These are phyloP conservation scores for Latheticus oryzae DNA, from an alignment of 2,888 invertebrate genomes.

Conservation along the genomic window DNA sequence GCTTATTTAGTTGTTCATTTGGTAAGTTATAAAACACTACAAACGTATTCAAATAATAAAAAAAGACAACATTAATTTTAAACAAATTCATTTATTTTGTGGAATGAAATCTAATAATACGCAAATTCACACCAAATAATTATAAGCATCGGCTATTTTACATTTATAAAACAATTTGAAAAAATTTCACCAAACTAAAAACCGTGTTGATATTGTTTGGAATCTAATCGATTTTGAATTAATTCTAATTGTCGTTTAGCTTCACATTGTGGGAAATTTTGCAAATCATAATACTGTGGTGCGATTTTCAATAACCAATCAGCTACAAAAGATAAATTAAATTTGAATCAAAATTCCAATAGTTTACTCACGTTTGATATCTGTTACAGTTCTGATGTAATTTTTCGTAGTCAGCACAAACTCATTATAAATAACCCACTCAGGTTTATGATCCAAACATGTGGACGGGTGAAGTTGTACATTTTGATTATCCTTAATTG, in stretches of 20 bases:
- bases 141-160: slow-evolving; percentile 19
- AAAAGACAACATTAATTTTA: too few species aligned
- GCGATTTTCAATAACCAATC: slow-evolving; percentile 96
- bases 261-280: slow-evolving; percentile 98
- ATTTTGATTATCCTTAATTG: slow-evolving; percentile 99
- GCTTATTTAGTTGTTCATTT: too few species aligned
- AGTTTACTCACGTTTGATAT: slow-evolving; percentile 90
- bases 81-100: slow-evolving; percentile 21
- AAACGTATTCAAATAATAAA: too few species aligned
- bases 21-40: too few species aligned
- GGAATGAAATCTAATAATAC: slow-evolving; percentile 25
- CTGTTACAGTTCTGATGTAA: slow-evolving; percentile 98
- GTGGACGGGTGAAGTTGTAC: slow-evolving; percentile 99
- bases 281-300: slow-evolving; percentile 98
- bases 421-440: slow-evolving; percentile 99
- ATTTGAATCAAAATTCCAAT: slow-evolving; percentile 6
- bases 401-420: slow-evolving; percentile 99
- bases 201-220: slow-evolving; percentile 89
- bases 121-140: slow-evolving; percentile 27
- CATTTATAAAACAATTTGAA: slow-evolving; percentile 31
- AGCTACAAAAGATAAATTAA: slow-evolving; percentile 68
- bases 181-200: slow-evolving; percentile 71
- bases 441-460: slow-evolving; percentile 98
- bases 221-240: slow-evolving; percentile 86
- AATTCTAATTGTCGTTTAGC: slow-evolving; percentile 93